Base-by-base conservation (phyloP, 2,113 vertebrate species). In the Eptesicus fuscus region DNA sequence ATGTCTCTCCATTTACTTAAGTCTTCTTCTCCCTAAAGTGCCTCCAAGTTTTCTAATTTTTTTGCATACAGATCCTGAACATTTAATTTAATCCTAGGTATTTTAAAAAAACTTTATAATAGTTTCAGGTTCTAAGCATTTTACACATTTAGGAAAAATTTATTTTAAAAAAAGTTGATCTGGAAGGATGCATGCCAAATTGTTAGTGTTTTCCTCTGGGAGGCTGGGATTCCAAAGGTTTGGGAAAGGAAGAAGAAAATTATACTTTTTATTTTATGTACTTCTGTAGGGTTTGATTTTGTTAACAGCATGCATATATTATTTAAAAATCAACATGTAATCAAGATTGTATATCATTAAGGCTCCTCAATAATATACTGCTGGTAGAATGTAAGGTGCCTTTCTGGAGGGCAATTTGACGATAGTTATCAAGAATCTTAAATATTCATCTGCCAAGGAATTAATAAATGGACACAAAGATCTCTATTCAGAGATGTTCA, bases 141-240 rank as follows among this genome's bases (percentile, higher is more conserved):
- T 93, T 73, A 37, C 49, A 71, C 79, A 69, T 63, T 71, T 92
- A 93, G 71, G 44, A 28, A 91, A 30, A 93, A 35, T n/a, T 53
- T 93, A 25, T 95, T 71, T 94, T 5, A 61, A 59, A 37, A 87
- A 82, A 84, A 47, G 65, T 95, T 95, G 95, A 53, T 65, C 49
- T 83, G 40, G 88, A 95, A 95, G 42, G 44, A 88, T 69, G 44
- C 11, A 70, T 37, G 69, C 40, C 79, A 77, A 37, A 77, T 77
- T 71, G 30, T 96, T 63, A n/a, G 23, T 77, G 9, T 73, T 76
- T 86, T 90, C 73, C n/a, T 82, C 49, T 76, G n/a, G 63, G 32
- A 32, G 67, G 16, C 28, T 79, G 37, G 53, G 10, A 69, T 70
- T 65, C 49, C 63, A 47, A 83, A 69, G 65, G 28, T 73, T 42